A percentile compares a stretch with the other conserved stretches of the same genome.
Evolutionary conservation across 1,140 invertebrate genomes (phyloP).

Genomic region (Lordiphosa mommai): DNA sequence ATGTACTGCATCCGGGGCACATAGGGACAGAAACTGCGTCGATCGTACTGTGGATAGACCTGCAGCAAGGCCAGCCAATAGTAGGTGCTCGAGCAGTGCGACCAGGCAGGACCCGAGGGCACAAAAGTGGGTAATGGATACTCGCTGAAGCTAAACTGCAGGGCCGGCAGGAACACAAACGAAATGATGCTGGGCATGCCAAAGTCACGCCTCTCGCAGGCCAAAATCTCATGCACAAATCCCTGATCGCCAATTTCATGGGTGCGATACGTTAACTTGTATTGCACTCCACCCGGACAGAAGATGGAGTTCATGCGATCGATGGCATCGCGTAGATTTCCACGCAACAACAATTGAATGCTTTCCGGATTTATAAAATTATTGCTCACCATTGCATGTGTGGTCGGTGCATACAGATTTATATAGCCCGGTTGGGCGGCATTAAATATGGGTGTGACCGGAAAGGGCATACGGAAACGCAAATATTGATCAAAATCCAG

Average conservation of each 20-base stretch:
- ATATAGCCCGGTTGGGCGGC: conserved; percentile 39
- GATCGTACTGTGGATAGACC: conserved; percentile 43
- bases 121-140: conserved; percentile 38
- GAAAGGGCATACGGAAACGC: conserved; percentile 41
- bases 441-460: conserved; percentile 47
- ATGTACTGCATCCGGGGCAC: conserved; percentile 48
- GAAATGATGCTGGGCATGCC: conserved; percentile 50
- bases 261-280: conserved; percentile 38
- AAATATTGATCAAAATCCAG: conserved; percentile 49
- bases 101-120: conserved; percentile 34
- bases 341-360: conserved; percentile 36
- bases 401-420: conserved; percentile 26
- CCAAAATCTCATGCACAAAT: conserved; percentile 47
- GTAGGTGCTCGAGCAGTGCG: conserved; percentile 34
- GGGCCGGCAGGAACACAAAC: conserved; percentile 43
- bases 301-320: conserved; percentile 6
- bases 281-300: conserved; percentile 33
- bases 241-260: conserved; percentile 53
- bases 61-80: conserved; percentile 49
- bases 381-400: conserved; percentile 41
- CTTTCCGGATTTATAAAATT: conserved; percentile 40
- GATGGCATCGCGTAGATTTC: conserved; percentile 40
- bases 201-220: conserved; percentile 25
- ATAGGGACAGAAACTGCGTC: conserved; percentile 48
- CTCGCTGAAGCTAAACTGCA: conserved; percentile 38